phyloP scores from a whole-genome alignment of 1,140 invertebrate species.

The Tetragonula clypearis region DNA sequence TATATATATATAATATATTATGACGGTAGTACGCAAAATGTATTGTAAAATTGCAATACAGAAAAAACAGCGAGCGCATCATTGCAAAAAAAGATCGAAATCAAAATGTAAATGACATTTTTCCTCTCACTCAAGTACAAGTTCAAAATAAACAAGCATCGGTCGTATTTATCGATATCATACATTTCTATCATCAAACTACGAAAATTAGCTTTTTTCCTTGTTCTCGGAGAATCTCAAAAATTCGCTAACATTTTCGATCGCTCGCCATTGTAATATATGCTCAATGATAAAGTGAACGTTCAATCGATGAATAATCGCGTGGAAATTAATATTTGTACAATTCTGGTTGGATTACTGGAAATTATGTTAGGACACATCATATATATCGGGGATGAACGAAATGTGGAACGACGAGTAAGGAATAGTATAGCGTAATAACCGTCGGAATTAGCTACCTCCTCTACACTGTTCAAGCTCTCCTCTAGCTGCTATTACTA shows the following conservation, averaged over 20 bases:
- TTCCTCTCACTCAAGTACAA: neutral
- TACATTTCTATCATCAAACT: neutral
- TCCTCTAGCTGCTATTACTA: conserved; percentile 28
- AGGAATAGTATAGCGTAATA: neutral
- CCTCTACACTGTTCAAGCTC: conserved; percentile 4
- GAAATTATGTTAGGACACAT: neutral
- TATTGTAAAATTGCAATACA: conserved; percentile 42
- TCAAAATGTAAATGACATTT: neutral
- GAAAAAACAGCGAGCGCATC: neutral
- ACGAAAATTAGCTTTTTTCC: neutral
- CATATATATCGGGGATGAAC: neutral
- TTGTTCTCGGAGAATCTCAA: neutral
- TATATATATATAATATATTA: conserved; percentile 32
- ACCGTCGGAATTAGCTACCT: neutral
- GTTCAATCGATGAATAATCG: neutral
- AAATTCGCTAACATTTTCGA: neutral
- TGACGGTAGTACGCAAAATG: conserved; percentile 20
- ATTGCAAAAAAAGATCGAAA: neutral
- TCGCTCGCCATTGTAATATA: neutral
- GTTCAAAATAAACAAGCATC: conserved; percentile 37
- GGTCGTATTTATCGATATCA: too few relatives aligned
- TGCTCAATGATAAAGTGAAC: neutral
- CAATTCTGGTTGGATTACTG: conserved; percentile 47
- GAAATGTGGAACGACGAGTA: neutral
- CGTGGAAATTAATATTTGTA: conserved; percentile 59